Conservation (phyloP, 2,113 vertebrate species). For the Zapus hudsonius region DNA sequence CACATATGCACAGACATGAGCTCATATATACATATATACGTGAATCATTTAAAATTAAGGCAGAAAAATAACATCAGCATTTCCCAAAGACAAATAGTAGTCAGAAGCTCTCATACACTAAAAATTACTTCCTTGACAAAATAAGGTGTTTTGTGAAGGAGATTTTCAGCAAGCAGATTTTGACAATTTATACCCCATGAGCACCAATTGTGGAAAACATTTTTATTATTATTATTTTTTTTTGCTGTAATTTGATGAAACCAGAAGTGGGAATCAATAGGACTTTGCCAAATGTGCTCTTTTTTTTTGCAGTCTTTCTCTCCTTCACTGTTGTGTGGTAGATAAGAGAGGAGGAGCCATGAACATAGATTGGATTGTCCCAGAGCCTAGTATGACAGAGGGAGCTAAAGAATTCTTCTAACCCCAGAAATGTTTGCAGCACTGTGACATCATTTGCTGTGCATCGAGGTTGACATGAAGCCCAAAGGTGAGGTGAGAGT, state of each 20-base stretch:
- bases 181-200: constrained; percentile 71
- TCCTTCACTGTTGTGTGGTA: constrained; percentile 69
- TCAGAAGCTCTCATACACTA: neutral
- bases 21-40: neutral
- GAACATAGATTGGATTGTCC: constrained; percentile 72
- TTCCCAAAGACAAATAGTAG: constrained; percentile 14
- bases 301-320: constrained; percentile 62
- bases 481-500: constrained; percentile 40
- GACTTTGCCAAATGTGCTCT: constrained; percentile 61
- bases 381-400: constrained; percentile 35
- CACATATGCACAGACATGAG: neutral
- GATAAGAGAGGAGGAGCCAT: constrained; percentile 77
- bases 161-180: constrained; percentile 68
- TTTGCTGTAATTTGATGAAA: constrained; percentile 75
- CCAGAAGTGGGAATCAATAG: constrained; percentile 78
- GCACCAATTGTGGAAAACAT: constrained; percentile 64
- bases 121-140: constrained; percentile 64
- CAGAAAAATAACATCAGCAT: neutral
- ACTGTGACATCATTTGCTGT: constrained; percentile 3
- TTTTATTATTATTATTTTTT: too few relatives aligned
- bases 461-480: constrained; percentile 46
- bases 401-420: constrained; percentile 57
- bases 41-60: constrained; percentile 36
- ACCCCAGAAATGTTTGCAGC: constrained; percentile 45
- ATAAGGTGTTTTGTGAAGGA: constrained; percentile 66